Percentiles rank a stretch among this genome's conserved stretches.
These are phyloP conservation scores for Shargacucullia verbasci DNA, from an alignment of 2,888 invertebrate species.

Conservation along the genomic window DNA sequence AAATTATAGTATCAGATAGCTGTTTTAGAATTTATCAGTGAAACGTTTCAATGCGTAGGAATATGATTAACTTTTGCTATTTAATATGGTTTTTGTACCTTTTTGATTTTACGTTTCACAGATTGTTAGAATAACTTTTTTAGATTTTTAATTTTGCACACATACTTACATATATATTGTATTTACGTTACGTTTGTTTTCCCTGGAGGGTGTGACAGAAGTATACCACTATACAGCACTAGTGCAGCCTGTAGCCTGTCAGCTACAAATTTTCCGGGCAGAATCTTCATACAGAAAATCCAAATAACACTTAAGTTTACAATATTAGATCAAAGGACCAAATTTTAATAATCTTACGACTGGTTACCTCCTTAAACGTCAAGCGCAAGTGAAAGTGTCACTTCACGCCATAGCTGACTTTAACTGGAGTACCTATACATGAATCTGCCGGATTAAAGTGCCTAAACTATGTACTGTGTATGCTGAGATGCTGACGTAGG, in stretches of 20 bases:
- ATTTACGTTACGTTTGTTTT: too few relatives aligned
- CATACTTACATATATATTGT: too few relatives aligned
- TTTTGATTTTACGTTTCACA: neutral
- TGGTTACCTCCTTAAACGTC: neutral
- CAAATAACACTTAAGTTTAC: too few relatives aligned
- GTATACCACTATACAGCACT: too few relatives aligned
- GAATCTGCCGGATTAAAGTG: slow-evolving; percentile 23
- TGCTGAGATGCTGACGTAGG: too few relatives aligned
- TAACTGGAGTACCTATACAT: slow-evolving; percentile 36
- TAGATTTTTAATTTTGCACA: neutral
- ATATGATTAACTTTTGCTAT: neutral
- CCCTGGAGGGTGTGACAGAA: too few relatives aligned
- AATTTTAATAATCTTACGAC: too few relatives aligned
- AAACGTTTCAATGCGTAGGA: slow-evolving; percentile 1
- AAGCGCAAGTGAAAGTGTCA: slow-evolving; percentile 2
- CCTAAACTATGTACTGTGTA: too few relatives aligned
- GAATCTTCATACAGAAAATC: too few relatives aligned
- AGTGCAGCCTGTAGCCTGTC: too few relatives aligned
- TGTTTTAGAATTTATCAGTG: slow-evolving; percentile 22
- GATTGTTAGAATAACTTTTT: neutral
- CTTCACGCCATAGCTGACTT: slow-evolving; percentile 30
- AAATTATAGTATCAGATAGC: slow-evolving; percentile 39
- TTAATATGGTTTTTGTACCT: neutral
- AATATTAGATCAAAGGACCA: too few relatives aligned
- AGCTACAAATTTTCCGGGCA: too few relatives aligned